phyloP scores from a whole-genome alignment of 2,888 invertebrate species.

The Teleiodes luculella region DNA sequence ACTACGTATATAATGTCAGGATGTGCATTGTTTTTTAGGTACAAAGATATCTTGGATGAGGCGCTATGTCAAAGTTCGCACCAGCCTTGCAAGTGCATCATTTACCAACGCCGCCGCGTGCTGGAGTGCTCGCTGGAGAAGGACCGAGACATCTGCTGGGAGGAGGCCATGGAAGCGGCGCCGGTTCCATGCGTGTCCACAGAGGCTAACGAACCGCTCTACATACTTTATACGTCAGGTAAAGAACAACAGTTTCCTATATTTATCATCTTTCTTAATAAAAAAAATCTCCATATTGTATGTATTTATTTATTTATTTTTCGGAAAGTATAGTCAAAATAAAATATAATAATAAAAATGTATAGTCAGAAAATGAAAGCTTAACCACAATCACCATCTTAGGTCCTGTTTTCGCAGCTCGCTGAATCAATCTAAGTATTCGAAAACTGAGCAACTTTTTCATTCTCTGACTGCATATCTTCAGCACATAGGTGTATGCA shows the following conservation, averaged over 20 bases:
- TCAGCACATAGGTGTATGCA: too few species aligned
- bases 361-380: too few species aligned
- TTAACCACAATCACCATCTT: too few species aligned
- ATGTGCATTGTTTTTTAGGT: conserved; percentile 56
- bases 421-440: too few species aligned
- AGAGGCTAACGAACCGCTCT: conserved; percentile 93
- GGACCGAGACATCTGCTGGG: conserved; percentile 87
- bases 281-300: too few species aligned
- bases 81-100: conserved; percentile 88
- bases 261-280: too few species aligned
- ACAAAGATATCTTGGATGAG: conserved; percentile 89
- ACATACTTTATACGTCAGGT: conserved; percentile 95
- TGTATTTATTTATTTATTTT: too few species aligned
- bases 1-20: neutral
- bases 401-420: too few species aligned
- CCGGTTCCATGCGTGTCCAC: conserved; percentile 90
- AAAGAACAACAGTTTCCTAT: conserved; percentile 15
- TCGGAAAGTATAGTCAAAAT: too few species aligned
- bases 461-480: too few species aligned
- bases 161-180: conserved; percentile 82
- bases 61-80: conserved; percentile 86
- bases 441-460: too few species aligned
- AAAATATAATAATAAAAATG: too few species aligned
- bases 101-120: conserved; percentile 87
- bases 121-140: conserved; percentile 80